Percentiles rank a stretch among this genome's conserved stretches.
Conservation (phyloP, 2,113 vertebrate genomes). For the Scomber japonicus region DNA sequence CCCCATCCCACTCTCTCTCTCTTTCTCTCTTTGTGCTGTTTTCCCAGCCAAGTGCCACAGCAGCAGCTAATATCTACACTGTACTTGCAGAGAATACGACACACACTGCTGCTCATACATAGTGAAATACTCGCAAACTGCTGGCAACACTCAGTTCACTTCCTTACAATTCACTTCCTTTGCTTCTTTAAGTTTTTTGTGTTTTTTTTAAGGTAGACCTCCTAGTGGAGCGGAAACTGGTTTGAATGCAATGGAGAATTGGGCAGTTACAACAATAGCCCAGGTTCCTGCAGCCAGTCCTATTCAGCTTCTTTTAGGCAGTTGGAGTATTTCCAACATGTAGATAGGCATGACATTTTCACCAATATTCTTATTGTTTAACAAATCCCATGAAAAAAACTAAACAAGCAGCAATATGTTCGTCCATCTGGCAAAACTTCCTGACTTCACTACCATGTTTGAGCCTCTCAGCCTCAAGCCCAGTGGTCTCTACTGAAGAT, state of each 20-base stretch:
- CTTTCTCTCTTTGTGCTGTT: slow-evolving; percentile 1
- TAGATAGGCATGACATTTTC: too few relatives aligned
- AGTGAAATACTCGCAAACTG: background rate
- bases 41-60: slow-evolving; percentile 20
- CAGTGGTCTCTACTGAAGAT: too few relatives aligned
- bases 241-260: background rate
- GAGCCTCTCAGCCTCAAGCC: too few relatives aligned
- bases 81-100: background rate
- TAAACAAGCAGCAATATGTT: too few relatives aligned
- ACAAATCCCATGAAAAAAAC: too few relatives aligned
- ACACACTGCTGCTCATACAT: background rate
- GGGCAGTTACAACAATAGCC: background rate
- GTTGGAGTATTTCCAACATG: too few relatives aligned
- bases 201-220: background rate
- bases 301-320: too few relatives aligned
- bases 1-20: background rate
- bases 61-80: background rate
- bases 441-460: too few relatives aligned
- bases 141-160: background rate
- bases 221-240: background rate
- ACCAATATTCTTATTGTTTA: too few relatives aligned
- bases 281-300: background rate
- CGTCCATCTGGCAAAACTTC: too few relatives aligned
- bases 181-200: background rate
- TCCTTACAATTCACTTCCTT: background rate